Evolutionary conservation across 2,797 vertebrate genomes (phyloP).

Genomic region (Aldrovandia affinis): DNA sequence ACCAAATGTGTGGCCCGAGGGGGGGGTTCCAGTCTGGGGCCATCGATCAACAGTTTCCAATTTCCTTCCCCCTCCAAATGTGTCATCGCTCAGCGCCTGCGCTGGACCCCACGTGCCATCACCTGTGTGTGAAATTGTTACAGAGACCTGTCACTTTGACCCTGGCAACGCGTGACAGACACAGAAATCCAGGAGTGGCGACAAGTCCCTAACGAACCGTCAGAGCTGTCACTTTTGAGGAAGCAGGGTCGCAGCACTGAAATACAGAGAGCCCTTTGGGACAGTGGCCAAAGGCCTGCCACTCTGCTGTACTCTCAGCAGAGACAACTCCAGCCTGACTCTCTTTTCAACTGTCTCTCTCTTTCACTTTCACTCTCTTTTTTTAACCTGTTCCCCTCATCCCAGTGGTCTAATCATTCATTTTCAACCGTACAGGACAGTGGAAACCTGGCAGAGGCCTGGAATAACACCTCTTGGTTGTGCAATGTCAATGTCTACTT

Average conservation of each 20-base stretch:
- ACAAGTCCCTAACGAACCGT: conserved; percentile 28
- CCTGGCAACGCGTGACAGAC: background rate
- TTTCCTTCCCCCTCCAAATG: conserved; percentile 1
- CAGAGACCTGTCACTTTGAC: conserved; percentile 34
- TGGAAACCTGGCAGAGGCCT: background rate
- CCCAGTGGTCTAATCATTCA: background rate
- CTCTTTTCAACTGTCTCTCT: background rate
- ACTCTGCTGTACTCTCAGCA: background rate
- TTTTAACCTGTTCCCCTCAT: background rate
- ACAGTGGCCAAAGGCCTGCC: conserved; percentile 26
- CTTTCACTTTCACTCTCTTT: background rate
- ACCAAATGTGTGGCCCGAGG: background rate
- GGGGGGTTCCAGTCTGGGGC: background rate
- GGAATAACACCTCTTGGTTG: background rate
- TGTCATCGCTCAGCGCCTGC: background rate
- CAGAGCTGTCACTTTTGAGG: conserved; percentile 22
- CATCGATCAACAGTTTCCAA: conserved; percentile 3
- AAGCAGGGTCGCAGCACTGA: background rate
- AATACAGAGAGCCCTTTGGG: conserved; percentile 19
- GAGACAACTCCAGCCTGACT: background rate
- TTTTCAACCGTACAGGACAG: background rate
- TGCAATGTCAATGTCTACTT: background rate
- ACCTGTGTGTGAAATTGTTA: conserved; percentile 18
- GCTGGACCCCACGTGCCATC: background rate
- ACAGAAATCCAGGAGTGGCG: background rate